Percentiles rank a stretch among this genome's conserved stretches.
phyloP scores from a whole-genome alignment of 2,888 invertebrate species.

The Athalia circularis region DNA sequence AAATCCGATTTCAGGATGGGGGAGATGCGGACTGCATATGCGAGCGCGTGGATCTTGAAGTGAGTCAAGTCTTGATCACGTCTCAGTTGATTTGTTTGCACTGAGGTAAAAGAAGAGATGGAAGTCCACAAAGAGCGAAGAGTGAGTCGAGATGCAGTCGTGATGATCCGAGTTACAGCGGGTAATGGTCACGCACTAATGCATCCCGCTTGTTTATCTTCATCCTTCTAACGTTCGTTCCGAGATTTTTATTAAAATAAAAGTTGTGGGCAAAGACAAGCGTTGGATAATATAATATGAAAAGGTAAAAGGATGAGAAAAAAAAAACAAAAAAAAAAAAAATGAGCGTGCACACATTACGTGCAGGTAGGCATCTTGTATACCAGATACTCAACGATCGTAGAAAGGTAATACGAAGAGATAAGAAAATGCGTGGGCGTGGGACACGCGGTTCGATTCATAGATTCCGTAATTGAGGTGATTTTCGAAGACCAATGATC shows the following conservation, averaged over 20 bases:
- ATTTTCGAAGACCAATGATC: no score
- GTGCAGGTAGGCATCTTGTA: no score
- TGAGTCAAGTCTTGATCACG: neutral
- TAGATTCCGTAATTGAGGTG: no score
- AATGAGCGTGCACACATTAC: neutral
- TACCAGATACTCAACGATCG: no score
- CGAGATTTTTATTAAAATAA: slow-evolving; percentile 21
- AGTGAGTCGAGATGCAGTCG: neutral
- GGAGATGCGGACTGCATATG: no score
- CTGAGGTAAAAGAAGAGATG: slow-evolving; percentile 2
- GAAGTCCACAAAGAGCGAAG: neutral
- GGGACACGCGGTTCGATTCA: no score
- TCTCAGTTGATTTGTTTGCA: slow-evolving; percentile 11
- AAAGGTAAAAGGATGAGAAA: neutral
- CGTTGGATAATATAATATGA: neutral
- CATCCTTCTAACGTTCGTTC: neutral
- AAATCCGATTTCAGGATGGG: no score
- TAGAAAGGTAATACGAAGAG: no score
- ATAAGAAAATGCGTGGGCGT: no score
- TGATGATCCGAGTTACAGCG: neutral
- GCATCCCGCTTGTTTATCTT: slow-evolving; percentile 32
- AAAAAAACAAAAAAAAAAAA: neutral
- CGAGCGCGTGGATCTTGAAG: slow-evolving; percentile 7
- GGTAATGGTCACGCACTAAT: slow-evolving; percentile 26
- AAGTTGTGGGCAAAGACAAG: neutral